These are phyloP conservation scores for Tinea trinotella DNA, from an alignment of 2,888 invertebrate genomes.

Conservation along the genomic window DNA sequence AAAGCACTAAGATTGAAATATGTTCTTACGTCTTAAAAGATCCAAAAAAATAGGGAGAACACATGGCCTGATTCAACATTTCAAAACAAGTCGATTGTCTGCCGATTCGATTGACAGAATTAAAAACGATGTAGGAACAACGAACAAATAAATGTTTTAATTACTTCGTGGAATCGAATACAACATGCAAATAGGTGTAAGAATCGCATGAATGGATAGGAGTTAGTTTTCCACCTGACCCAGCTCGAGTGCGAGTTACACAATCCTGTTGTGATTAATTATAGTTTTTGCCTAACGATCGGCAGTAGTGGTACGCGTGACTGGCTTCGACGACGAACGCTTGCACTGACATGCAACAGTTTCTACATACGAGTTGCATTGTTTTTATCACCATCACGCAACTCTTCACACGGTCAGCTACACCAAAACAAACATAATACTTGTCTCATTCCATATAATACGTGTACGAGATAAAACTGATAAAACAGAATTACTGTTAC, in stretches of 20 bases:
- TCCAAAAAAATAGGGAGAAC: no score
- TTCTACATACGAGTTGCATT: slow-evolving; percentile 21
- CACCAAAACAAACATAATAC: slow-evolving; percentile 8
- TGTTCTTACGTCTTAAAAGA: no score
- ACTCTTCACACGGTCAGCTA: slow-evolving; percentile 19
- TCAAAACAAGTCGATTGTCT: no score
- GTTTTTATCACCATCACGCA: slow-evolving; percentile 21
- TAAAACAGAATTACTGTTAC: not conserved
- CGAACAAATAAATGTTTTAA: no score
- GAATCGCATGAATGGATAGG: not conserved
- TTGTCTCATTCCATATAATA: not conserved
- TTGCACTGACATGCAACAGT: slow-evolving; percentile 21
- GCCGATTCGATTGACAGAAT: no score
- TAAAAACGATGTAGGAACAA: no score
- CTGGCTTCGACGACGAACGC: slow-evolving; percentile 26
- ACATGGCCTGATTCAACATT: no score
- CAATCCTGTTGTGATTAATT: slow-evolving; percentile 27
- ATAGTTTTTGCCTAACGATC: slow-evolving; percentile 25
- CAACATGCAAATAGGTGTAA: not conserved
- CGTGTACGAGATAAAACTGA: no score
- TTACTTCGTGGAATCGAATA: no score
- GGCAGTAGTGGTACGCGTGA: slow-evolving; percentile 28
- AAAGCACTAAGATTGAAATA: no score
- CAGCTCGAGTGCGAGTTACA: slow-evolving; percentile 35
- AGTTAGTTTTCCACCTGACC: slow-evolving; percentile 37